Base-by-base conservation (phyloP, 53 echinoderm and acorn worm genomes). In the Actinopyga echinites region DNA sequence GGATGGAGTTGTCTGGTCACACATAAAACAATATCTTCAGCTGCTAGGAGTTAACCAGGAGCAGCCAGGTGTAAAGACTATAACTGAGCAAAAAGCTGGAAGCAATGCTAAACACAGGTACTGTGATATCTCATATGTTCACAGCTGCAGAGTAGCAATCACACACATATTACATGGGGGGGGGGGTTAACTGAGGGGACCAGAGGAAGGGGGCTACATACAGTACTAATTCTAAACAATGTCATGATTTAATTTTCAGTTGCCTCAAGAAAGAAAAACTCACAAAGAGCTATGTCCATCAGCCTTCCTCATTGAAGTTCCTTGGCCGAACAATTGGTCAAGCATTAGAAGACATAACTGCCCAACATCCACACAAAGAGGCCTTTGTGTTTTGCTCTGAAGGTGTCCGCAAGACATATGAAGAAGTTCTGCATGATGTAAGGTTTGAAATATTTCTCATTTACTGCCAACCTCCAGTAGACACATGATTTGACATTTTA, bases 301-400 rank as follows among this genome's bases (percentile, higher is more conserved):
- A 78, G 36, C 20, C 56, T 15, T 4, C 20, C 1, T 29, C 57
- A n/a, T 75, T 79, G 15, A 78, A 64, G 30, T 79, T 84, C 26
- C 22, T 79, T 49, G 89, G 89, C 4, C 84, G 79, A 75, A 90
- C 90, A 20, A 60, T 90, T 19, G 90, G 90, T 11, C 86, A 86
- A 31, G 83, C 74, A 24, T 37, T 86, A 44, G 82, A 90, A 23
- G 83, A 83, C 6, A 74, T 83, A 49, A 57, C 86, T 2, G 69
- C 82, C 5, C 65, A 43, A 56, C 79, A 83, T 15, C 83, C 83
- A 0, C 62, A 86, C 79, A 65, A 82, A 33, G 86, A 86, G 36
- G 86, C 86, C 10, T 86, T 86, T 56, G 83, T 86, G 22, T 90
- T 90, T 21, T 60, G 65, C 30, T 77, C 82, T 64, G 86, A 90